Evolutionary conservation across 1,140 invertebrate genomes (phyloP).

Genomic region (Solenopsis invicta): DNA sequence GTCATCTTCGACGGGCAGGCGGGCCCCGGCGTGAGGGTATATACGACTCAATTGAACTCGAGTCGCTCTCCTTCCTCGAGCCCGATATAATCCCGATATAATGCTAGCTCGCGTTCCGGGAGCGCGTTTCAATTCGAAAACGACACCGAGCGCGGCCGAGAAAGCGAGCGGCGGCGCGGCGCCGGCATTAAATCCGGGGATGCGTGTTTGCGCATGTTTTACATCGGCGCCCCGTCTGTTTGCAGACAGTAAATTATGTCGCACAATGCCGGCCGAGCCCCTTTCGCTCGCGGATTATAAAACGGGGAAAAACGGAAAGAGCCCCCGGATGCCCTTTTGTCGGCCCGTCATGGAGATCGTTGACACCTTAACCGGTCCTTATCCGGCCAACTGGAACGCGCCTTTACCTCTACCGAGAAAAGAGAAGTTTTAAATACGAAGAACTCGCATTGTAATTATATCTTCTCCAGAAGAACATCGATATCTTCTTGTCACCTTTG

Average conservation of each 20-base stretch:
- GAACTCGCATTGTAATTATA: neutral
- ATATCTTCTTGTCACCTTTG: neutral
- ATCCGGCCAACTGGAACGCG: neutral
- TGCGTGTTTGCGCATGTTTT: slow-evolving; percentile 85
- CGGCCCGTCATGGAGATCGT: slow-evolving; percentile 26
- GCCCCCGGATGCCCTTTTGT: slow-evolving; percentile 64
- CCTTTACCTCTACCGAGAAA: neutral
- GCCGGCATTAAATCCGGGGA: slow-evolving; percentile 53
- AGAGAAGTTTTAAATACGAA: neutral
- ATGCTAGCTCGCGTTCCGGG: slow-evolving; percentile 41
- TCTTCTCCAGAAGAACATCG: neutral
- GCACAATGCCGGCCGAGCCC: slow-evolving; percentile 81
- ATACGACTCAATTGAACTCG: slow-evolving; percentile 79
- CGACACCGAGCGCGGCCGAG: slow-evolving; percentile 67
- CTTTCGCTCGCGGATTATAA: slow-evolving; percentile 77
- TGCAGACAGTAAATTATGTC: slow-evolving; percentile 87
- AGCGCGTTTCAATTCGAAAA: slow-evolving; percentile 71
- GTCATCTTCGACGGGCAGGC: neutral
- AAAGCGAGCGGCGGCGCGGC: neutral
- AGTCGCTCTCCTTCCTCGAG: slow-evolving; percentile 79
- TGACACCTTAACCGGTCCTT: slow-evolving; percentile 25
- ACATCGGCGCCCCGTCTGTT: slow-evolving; percentile 86
- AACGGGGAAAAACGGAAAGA: slow-evolving; percentile 65
- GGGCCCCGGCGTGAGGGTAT: slow-evolving; percentile 10
- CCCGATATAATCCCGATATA: slow-evolving; percentile 78